Conservation (phyloP, 2,797 vertebrate species). For the Siniperca undulata region DNA sequence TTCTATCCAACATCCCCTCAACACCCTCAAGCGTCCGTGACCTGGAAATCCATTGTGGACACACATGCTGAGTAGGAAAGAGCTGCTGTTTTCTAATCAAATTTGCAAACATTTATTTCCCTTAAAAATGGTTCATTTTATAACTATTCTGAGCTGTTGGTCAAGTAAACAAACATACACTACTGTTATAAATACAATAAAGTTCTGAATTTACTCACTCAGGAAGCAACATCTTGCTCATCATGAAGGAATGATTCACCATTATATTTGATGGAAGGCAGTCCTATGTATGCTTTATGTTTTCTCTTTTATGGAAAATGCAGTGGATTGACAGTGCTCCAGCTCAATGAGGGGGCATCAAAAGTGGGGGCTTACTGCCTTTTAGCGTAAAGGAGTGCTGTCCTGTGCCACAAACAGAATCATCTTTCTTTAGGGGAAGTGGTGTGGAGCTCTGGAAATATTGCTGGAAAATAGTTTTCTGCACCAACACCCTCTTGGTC, state of each 20-base stretch:
- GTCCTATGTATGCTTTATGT: neutral
- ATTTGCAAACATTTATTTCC: neutral
- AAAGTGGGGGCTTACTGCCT: neutral
- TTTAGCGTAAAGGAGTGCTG: neutral
- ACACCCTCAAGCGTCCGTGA: neutral
- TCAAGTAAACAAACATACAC: neutral
- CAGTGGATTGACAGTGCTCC: neutral
- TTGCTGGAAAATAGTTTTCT: neutral
- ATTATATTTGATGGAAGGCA: neutral
- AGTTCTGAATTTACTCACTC: neutral
- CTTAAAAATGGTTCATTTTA: neutral
- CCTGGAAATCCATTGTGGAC: neutral
- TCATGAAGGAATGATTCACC: neutral
- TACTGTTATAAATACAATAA: neutral
- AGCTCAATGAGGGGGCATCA: neutral
- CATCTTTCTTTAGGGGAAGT: neutral
- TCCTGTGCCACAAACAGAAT: neutral
- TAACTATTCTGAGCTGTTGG: neutral
- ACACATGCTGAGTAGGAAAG: neutral
- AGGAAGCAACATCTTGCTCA: neutral
- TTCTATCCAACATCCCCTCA: neutral
- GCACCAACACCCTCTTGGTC: neutral
- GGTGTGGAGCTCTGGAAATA: neutral
- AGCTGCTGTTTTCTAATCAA: neutral
- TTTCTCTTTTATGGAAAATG: conserved; percentile 5